Percentiles rank a stretch among this genome's conserved stretches.
phyloP scores from a whole-genome alignment of 2,797 vertebrate genomes.

The Poecile montanus region DNA sequence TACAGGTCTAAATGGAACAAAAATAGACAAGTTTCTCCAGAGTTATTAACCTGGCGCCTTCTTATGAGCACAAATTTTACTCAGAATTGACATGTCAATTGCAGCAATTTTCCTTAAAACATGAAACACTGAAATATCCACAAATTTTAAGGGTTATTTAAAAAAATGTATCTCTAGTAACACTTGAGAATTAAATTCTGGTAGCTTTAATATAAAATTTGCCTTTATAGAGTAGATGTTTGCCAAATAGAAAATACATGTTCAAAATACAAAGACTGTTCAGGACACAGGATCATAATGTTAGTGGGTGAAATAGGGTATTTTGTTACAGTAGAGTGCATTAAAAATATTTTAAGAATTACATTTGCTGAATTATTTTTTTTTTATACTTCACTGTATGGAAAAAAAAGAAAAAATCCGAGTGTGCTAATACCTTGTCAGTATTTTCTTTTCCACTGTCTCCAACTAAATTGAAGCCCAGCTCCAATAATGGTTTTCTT shows the following conservation, averaged over 20 bases:
- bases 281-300: not conserved
- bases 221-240: not conserved
- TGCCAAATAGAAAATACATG: not conserved
- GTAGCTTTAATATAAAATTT: not conserved
- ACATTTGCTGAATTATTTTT: not conserved
- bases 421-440: not conserved
- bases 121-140: not conserved
- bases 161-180: not conserved
- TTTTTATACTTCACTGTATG: not conserved
- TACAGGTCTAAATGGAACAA: not conserved
- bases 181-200: not conserved
- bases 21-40: constrained; percentile 6
- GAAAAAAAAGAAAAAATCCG: not conserved
- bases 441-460: not conserved
- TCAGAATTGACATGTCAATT: not conserved
- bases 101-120: not conserved
- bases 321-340: not conserved
- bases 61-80: not conserved
- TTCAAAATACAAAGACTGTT: not conserved
- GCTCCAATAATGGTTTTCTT: not conserved
- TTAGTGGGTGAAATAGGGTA: not conserved
- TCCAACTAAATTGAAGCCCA: not conserved
- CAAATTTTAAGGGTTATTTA: not conserved
- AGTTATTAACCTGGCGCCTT: not conserved
- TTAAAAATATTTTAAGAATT: not conserved